Evolutionary conservation across 2,113 vertebrate genomes (phyloP).

Genomic region (Arvicanthis niloticus): DNA sequence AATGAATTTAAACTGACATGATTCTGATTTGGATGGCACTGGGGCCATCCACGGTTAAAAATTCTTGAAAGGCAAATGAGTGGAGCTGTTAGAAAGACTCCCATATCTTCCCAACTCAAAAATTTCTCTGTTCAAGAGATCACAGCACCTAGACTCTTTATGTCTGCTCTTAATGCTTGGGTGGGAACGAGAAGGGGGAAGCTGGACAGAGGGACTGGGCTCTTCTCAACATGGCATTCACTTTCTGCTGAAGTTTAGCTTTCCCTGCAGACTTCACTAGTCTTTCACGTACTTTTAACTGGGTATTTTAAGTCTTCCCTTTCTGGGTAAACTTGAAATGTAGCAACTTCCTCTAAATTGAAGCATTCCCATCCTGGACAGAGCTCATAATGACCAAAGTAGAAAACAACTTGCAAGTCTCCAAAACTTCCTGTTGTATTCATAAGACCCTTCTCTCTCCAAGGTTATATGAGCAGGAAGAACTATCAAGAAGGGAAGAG

Average conservation of each 20-base stretch:
- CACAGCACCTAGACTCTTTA: background rate
- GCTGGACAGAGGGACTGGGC: too few relatives aligned
- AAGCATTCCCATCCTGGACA: background rate
- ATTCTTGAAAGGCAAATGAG: background rate
- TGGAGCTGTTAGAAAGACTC: too few relatives aligned
- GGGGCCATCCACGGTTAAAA: background rate
- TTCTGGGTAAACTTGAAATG: background rate
- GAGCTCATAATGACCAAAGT: background rate
- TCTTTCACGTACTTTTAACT: background rate
- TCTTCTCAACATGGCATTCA: background rate
- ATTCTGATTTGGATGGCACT: background rate
- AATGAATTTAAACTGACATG: background rate
- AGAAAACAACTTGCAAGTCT: background rate
- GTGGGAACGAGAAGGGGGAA: background rate
- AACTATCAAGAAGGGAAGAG: background rate
- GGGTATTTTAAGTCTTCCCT: background rate
- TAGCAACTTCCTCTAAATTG: background rate
- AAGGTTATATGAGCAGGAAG: background rate
- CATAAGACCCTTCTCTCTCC: background rate
- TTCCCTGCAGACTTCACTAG: background rate
- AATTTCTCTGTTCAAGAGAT: background rate
- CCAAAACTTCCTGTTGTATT: background rate
- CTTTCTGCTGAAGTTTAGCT: background rate
- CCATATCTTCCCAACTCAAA: background rate
- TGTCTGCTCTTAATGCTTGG: background rate